Percentiles rank a stretch among this genome's conserved stretches.
phyloP scores from a whole-genome alignment of 1,140 invertebrate species.

The Trichomalopsis sarcophagae region DNA sequence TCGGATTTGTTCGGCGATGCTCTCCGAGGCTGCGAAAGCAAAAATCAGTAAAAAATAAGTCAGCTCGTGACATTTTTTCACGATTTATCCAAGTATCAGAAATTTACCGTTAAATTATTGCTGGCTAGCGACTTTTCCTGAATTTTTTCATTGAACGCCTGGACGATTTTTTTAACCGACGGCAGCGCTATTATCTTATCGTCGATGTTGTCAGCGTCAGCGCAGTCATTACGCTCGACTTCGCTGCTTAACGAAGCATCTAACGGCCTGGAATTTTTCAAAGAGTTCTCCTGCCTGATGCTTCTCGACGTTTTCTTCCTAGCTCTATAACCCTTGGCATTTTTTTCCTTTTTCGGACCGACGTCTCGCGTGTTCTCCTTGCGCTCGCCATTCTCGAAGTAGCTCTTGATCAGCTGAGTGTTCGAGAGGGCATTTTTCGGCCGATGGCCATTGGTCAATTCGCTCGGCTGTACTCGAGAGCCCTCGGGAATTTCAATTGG shows the following conservation, averaged over 20 bases:
- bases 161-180: conserved; percentile 68
- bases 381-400: conserved; percentile 10
- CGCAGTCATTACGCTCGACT: neutral
- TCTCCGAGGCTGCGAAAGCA: conserved; percentile 53
- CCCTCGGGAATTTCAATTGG: too few species aligned
- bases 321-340: neutral
- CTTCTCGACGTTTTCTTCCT: neutral
- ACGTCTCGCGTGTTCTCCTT: neutral
- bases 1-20: conserved; percentile 30
- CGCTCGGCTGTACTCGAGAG: too few species aligned
- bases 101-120: neutral
- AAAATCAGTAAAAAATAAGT: neutral
- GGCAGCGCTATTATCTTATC: conserved; percentile 57
- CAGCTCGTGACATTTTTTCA: neutral
- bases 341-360: neutral
- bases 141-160: conserved; percentile 60
- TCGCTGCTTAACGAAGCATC: neutral
- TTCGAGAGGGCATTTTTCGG: neutral
- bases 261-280: neutral
- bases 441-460: too few species aligned
- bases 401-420: neutral
- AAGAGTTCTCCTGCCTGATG: neutral
- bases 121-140: neutral
- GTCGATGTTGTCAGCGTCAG: neutral
- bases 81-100: neutral